A percentile compares a stretch with the other conserved stretches of the same genome.
These are phyloP conservation scores for Sternotherus odoratus DNA, from an alignment of 2,797 vertebrate species.

Conservation along the genomic window DNA sequence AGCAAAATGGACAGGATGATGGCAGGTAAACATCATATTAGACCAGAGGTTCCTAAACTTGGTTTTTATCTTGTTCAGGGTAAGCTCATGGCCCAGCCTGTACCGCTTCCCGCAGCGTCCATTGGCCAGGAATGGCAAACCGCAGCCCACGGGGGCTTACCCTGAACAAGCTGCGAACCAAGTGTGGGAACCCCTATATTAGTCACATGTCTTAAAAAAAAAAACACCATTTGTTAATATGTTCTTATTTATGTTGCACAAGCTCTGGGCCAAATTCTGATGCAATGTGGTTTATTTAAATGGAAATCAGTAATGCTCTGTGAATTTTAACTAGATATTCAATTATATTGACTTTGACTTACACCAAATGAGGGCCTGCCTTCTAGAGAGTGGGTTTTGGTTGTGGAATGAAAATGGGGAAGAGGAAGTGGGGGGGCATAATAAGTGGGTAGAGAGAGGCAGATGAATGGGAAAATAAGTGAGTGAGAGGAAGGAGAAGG, in stretches of 20 bases:
- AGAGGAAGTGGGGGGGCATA: background rate
- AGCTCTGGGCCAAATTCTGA: background rate
- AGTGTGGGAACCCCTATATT: too few relatives aligned
- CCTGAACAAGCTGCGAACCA: too few relatives aligned
- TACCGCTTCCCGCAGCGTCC: too few relatives aligned
- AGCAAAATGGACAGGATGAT: background rate
- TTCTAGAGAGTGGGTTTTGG: background rate
- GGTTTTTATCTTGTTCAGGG: too few relatives aligned
- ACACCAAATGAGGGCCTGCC: background rate
- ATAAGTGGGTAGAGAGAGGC: background rate
- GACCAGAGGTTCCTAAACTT: too few relatives aligned
- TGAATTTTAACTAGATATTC: background rate
- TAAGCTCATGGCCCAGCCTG: too few relatives aligned
- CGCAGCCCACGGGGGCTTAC: too few relatives aligned
- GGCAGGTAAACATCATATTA: background rate
- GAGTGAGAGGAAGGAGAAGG: background rate
- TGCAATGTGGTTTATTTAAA: background rate
- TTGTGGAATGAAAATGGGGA: background rate
- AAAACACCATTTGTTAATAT: background rate
- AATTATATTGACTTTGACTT: background rate
- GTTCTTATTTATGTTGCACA: background rate
- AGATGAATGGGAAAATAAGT: background rate
- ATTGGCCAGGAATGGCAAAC: too few relatives aligned
- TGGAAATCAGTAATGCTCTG: background rate
- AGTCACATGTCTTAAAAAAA: background rate